Evolutionary conservation across 2,113 vertebrate species (phyloP).

Genomic region (Apteryx mantelli): DNA sequence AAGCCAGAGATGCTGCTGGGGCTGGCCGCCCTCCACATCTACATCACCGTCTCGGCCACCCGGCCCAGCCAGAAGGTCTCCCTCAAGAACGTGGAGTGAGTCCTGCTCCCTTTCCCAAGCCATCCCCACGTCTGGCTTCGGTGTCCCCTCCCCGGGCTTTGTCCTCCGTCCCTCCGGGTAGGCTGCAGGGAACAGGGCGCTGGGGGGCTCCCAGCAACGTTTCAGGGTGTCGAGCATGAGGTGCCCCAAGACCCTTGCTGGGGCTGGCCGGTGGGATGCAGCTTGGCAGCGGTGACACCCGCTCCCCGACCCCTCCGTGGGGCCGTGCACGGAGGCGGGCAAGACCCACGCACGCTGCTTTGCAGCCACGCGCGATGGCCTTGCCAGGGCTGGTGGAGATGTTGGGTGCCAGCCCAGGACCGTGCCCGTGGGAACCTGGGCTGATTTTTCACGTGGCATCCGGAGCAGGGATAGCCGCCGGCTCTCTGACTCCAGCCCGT

Average conservation of each 20-base stretch:
- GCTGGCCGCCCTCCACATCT: constrained; percentile 95
- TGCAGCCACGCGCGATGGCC: rapidly evolving
- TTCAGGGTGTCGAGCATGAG: rapidly evolving
- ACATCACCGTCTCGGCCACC: constrained; percentile 96
- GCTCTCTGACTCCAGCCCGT: not conserved
- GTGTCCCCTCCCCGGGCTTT: not conserved
- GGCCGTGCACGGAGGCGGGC: not conserved
- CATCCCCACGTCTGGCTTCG: rapidly evolving
- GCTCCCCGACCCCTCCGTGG: rapidly evolving
- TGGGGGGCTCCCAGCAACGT: rapidly evolving
- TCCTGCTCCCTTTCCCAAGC: constrained; percentile 9
- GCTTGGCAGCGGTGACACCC: not conserved
- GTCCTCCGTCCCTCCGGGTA: not conserved
- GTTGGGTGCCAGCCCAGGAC: not conserved
- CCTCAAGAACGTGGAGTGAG: constrained; percentile 98
- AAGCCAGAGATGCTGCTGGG: constrained; percentile 92
- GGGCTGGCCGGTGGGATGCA: rapidly evolving
- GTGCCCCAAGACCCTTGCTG: not conserved
- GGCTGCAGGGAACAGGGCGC: not conserved
- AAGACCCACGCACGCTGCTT: not conserved
- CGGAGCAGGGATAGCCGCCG: not conserved
- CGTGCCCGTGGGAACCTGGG: not conserved
- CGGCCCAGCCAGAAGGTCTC: constrained; percentile 97
- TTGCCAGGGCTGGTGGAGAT: not conserved
- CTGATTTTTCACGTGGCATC: not conserved